Evolutionary conservation across 2,113 vertebrate genomes (phyloP).

Genomic region (Corythoichthys haematopterus): DNA sequence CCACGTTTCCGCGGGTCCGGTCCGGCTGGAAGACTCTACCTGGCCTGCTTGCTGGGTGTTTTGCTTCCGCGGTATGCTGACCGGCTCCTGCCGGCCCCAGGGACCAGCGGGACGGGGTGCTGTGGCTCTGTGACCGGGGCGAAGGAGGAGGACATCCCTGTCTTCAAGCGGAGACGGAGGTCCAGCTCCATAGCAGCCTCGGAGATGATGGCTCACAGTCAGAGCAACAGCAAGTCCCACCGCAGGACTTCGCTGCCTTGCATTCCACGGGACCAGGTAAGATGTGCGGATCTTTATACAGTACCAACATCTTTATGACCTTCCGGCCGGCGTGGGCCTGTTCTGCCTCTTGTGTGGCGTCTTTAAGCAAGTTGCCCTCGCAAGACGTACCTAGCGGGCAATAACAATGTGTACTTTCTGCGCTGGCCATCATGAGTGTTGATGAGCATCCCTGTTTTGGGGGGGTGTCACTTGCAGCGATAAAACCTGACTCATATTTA

Average conservation of each 20-base stretch:
- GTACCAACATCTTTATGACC: slow-evolving; percentile 12
- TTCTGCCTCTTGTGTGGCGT: slow-evolving; percentile 23
- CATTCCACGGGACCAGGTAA: slow-evolving; percentile 94
- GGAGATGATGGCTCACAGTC: slow-evolving; percentile 84
- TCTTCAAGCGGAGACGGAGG: slow-evolving; percentile 82
- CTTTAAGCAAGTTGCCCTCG: slow-evolving; percentile 19
- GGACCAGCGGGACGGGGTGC: slow-evolving; percentile 74
- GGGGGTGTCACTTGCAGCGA: not conserved
- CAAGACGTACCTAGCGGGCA: not conserved
- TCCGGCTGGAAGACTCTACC: slow-evolving; percentile 86
- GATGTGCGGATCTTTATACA: slow-evolving; percentile 33
- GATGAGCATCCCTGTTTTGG: not conserved
- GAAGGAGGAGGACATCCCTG: slow-evolving; percentile 79
- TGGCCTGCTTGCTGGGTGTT: slow-evolving; percentile 84
- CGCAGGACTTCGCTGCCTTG: slow-evolving; percentile 93
- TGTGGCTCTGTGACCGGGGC: slow-evolving; percentile 72
- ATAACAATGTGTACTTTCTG: slow-evolving; percentile 12
- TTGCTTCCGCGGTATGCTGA: slow-evolving; percentile 83
- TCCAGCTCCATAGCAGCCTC: slow-evolving; percentile 87
- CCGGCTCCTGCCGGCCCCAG: slow-evolving; percentile 77
- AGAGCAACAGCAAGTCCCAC: slow-evolving; percentile 83
- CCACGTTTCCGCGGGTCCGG: slow-evolving; percentile 76
- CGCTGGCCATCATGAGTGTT: not conserved
- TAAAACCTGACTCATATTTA: slow-evolving; percentile 3
- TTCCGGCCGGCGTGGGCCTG: slow-evolving; percentile 7